phyloP scores from a whole-genome alignment of 2,888 invertebrate genomes.

The Monochamus alternatus region DNA sequence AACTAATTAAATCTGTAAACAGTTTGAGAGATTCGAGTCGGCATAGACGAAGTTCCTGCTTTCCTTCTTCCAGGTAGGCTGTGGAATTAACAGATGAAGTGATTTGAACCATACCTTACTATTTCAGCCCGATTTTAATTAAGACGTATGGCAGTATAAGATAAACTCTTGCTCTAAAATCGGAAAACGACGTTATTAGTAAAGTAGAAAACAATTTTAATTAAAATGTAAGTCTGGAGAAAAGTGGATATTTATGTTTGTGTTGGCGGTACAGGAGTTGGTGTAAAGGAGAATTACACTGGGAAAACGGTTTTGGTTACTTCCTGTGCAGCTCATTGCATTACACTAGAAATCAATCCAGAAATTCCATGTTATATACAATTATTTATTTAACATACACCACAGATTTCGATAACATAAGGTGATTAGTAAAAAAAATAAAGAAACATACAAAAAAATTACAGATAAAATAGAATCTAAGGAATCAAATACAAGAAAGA shows the following conservation, averaged over 20 bases:
- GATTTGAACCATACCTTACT: conserved; percentile 6
- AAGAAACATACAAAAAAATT: too few relatives aligned
- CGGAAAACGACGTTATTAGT: conserved; percentile 33
- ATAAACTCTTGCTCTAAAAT: conserved; percentile 26
- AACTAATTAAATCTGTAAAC: not conserved
- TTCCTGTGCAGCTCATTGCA: too few relatives aligned
- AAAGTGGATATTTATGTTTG: conserved; percentile 37
- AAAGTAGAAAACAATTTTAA: conserved; percentile 34
- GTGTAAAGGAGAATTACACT: too few relatives aligned
- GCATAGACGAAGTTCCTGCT: not conserved
- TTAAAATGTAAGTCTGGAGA: conserved; percentile 31
- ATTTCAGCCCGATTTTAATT: conserved; percentile 22
- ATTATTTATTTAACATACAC: too few relatives aligned
- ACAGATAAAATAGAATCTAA: too few relatives aligned
- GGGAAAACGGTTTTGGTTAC: too few relatives aligned
- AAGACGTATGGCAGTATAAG: conserved; percentile 22
- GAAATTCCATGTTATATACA: too few relatives aligned
- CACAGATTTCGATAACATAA: too few relatives aligned
- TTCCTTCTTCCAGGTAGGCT: not conserved
- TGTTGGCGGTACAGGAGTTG: not conserved
- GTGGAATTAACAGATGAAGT: not conserved
- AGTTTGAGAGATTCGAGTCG: not conserved
- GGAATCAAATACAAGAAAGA: too few relatives aligned
- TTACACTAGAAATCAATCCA: too few relatives aligned
- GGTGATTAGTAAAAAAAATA: too few relatives aligned